Evolutionary conservation across 2,888 invertebrate genomes (phyloP).

Genomic region (Agrochola macilenta): DNA sequence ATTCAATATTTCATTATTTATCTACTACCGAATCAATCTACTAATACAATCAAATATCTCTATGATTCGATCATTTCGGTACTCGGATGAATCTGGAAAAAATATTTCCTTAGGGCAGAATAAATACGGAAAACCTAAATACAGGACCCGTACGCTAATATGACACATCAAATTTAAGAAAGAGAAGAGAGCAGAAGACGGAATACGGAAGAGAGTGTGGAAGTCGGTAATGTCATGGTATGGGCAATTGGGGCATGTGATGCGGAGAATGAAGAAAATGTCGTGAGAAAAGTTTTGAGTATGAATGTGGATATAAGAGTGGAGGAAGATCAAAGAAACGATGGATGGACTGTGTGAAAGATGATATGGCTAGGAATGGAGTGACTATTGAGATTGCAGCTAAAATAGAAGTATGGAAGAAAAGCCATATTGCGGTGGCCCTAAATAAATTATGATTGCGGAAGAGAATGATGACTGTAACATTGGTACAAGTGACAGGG

Average conservation of each 20-base stretch:
- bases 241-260: neutral
- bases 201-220: no score
- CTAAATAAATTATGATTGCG: neutral
- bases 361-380: no score
- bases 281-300: neutral
- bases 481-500: neutral
- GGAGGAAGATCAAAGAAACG: neutral
- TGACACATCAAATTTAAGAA: neutral
- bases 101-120: slow-evolving; percentile 11
- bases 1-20: slow-evolving; percentile 38
- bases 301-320: neutral
- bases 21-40: slow-evolving; percentile 23
- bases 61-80: slow-evolving; percentile 29
- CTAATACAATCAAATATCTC: slow-evolving; percentile 37
- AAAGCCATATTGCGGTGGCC: neutral
- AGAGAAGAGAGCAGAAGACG: neutral
- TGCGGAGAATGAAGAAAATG: neutral
- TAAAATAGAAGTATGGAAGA: neutral
- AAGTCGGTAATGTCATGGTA: neutral
- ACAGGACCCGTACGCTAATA: neutral
- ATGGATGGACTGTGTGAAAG: neutral
- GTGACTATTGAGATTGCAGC: neutral
- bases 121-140: slow-evolving; percentile 10
- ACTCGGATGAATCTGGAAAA: slow-evolving; percentile 10
- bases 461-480: neutral